Percentiles rank a stretch among this genome's conserved stretches.
Conservation (phyloP, 2,113 vertebrate species). For the Phrynosoma blainvillii region DNA sequence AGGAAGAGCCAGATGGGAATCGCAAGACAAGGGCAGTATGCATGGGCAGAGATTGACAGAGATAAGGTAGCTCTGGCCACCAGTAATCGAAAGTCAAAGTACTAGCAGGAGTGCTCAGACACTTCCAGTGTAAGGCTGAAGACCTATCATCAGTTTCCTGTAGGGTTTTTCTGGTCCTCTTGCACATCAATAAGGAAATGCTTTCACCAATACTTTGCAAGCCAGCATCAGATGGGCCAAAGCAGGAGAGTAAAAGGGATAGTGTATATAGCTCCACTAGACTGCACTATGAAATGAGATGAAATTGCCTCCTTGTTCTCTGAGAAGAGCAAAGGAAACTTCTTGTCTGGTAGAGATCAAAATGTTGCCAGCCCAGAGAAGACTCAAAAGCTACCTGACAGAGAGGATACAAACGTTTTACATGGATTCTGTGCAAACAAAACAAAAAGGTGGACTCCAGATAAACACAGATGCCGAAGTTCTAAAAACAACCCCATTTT, state of each 20-base stretch:
- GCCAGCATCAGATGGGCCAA: neutral
- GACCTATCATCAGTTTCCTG: neutral
- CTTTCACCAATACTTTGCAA: neutral
- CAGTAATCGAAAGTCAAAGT: neutral
- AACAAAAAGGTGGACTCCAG: neutral
- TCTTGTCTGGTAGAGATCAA: neutral
- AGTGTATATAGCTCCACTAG: neutral
- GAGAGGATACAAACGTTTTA: neutral
- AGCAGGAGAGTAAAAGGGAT: neutral
- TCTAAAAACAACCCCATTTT: neutral
- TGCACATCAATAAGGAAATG: neutral
- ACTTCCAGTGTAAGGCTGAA: neutral
- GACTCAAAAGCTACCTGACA: too few relatives aligned
- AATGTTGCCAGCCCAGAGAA: neutral
- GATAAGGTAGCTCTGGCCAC: neutral
- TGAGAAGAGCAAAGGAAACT: neutral
- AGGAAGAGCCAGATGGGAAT: neutral
- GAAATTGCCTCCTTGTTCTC: neutral
- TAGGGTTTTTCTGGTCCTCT: neutral
- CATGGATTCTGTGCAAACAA: neutral
- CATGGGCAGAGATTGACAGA: neutral
- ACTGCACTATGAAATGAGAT: neutral
- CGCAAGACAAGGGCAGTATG: neutral
- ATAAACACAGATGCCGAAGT: neutral
- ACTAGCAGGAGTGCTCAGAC: neutral